Percentiles rank a stretch among this genome's conserved stretches.
Conservation (phyloP, 2,888 invertebrate genomes). For the Temnothorax rugatulus region DNA sequence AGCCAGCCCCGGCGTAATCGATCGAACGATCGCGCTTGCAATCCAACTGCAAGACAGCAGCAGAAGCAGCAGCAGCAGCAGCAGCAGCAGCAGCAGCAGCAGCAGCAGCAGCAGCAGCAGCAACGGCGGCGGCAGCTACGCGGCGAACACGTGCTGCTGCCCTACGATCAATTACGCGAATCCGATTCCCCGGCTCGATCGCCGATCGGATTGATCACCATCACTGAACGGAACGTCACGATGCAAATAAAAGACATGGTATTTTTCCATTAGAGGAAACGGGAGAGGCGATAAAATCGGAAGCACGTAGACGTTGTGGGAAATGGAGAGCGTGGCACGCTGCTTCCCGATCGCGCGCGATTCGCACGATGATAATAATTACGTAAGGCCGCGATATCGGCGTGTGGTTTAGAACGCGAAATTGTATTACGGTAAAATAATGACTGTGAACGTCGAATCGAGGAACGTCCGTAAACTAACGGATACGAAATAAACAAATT, state of each 20-base stretch:
- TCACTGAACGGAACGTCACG: conserved; percentile 45
- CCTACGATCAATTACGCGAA: conserved; percentile 48
- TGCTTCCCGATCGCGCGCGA: conserved; percentile 32
- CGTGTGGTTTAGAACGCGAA: conserved; percentile 6
- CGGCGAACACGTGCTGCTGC: conserved; percentile 38
- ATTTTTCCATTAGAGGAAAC: conserved; percentile 24
- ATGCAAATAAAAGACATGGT: conserved; percentile 30
- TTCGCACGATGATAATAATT: conserved; percentile 41
- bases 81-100: background rate
- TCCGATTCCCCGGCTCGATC: conserved; percentile 42
- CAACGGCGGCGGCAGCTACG: conserved; percentile 10
- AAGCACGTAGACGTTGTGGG: conserved; percentile 39
- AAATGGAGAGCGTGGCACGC: conserved; percentile 29
- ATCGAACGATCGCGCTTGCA: conserved; percentile 39
- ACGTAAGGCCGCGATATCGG: conserved; percentile 8
- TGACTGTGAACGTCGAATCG: background rate
- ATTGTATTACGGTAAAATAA: conserved; percentile 38
- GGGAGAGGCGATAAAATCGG: conserved; percentile 48
- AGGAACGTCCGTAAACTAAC: background rate
- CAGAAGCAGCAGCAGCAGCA: background rate
- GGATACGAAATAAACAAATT: background rate
- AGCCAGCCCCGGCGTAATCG: conserved; percentile 35
- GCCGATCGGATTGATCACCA: conserved; percentile 40
- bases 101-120: background rate
- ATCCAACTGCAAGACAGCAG: conserved; percentile 32